phyloP scores from a whole-genome alignment of 2,113 vertebrate genomes.

The Macrotis lagotis region DNA sequence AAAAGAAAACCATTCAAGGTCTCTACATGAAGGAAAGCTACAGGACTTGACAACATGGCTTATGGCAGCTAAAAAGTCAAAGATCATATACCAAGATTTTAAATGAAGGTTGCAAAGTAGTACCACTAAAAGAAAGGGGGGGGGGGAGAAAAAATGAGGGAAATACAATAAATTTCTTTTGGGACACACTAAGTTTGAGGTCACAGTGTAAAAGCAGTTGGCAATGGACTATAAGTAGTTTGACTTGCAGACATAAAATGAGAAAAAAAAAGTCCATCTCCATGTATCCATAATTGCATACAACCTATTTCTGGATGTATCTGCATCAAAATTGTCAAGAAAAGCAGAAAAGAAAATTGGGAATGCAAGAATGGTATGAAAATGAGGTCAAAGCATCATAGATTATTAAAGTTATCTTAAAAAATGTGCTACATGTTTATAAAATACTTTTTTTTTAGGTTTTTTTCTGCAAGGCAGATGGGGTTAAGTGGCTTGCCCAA shows the following conservation, averaged over 20 bases:
- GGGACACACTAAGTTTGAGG: not conserved
- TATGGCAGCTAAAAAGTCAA: no score
- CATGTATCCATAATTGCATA: not conserved
- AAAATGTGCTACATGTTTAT: not conserved
- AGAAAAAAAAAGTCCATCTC: not conserved
- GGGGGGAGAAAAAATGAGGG: not conserved
- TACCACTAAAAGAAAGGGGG: not conserved
- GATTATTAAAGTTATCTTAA: not conserved
- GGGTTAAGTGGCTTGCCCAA: no score
- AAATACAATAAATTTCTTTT: not conserved
- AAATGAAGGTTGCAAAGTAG: not conserved
- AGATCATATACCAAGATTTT: no score
- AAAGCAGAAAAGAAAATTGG: not conserved
- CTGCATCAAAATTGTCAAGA: not conserved
- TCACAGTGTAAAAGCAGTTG: not conserved
- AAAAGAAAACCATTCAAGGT: no score
- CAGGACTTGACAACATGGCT: no score
- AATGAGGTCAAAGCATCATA: not conserved
- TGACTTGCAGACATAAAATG: not conserved
- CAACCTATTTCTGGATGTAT: not conserved
- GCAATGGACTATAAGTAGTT: not conserved
- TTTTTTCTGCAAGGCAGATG: no score
- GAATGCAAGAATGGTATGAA: not conserved
- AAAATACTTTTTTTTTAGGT: no score
- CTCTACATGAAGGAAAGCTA: no score